Evolutionary conservation across 35 echinoderm and acorn worm species (phyloP).

Genomic region (Apostichopus parvimensis): DNA sequence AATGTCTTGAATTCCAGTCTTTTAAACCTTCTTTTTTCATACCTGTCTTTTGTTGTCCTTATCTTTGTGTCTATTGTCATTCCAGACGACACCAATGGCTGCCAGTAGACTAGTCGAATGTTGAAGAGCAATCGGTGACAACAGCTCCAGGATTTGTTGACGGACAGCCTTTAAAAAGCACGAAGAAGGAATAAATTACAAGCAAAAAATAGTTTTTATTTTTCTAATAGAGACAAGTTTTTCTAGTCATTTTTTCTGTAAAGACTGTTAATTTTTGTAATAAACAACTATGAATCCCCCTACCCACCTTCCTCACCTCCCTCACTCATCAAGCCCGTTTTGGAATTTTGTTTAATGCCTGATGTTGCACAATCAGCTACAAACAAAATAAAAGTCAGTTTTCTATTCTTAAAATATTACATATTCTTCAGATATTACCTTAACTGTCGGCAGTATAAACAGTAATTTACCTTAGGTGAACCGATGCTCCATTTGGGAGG

Average conservation of each 20-base stretch:
- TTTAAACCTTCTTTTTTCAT: background rate
- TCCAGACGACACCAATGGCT: constrained; percentile 97
- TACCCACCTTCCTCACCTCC: too few species aligned
- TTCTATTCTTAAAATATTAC: too few species aligned
- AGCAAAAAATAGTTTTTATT: background rate
- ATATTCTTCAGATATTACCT: too few species aligned
- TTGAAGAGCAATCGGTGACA: constrained; percentile 94
- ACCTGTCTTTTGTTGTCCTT: constrained; percentile 63
- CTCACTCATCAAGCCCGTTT: too few species aligned
- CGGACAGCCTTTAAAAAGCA: constrained; percentile 67
- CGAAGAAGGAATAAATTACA: background rate
- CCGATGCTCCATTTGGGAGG: constrained; percentile 76
- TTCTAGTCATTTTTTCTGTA: too few species aligned
- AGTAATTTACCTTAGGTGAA: constrained; percentile 77
- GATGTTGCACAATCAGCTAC: too few species aligned
- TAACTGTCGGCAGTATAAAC: background rate
- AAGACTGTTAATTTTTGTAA: too few species aligned
- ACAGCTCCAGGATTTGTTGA: constrained; percentile 93
- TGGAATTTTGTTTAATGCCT: too few species aligned
- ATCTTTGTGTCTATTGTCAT: constrained; percentile 70
- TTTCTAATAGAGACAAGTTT: background rate
- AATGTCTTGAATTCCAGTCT: too few species aligned
- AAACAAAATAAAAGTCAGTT: too few species aligned
- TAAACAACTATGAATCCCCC: too few species aligned
- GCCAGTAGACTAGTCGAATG: constrained; percentile 84